Conservation (phyloP, 2,888 invertebrate species). For the Epinotia demarniana region DNA sequence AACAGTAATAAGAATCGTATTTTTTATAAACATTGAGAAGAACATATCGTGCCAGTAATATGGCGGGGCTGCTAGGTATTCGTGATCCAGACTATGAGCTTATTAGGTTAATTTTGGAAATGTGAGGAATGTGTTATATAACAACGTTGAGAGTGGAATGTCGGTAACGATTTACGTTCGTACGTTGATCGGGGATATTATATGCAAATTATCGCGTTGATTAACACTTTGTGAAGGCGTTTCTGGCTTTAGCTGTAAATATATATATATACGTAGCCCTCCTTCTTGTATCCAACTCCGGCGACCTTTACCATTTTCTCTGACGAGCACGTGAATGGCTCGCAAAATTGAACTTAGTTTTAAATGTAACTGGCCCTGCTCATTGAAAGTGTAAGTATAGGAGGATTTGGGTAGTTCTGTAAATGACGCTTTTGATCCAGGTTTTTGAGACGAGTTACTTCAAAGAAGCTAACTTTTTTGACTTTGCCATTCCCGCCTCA, state of each 20-base stretch:
- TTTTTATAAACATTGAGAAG: not conserved
- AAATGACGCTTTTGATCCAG: too few species aligned
- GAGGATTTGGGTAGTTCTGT: too few species aligned
- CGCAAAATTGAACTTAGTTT: too few species aligned
- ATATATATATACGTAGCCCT: too few species aligned
- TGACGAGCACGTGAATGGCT: too few species aligned
- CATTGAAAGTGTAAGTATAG: too few species aligned
- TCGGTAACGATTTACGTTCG: not conserved
- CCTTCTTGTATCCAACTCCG: too few species aligned
- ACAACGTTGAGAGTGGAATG: slow-evolving; percentile 15
- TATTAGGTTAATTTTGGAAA: slow-evolving; percentile 34
- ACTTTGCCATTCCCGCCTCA: too few species aligned
- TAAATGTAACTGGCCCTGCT: too few species aligned
- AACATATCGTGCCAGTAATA: slow-evolving; percentile 44
- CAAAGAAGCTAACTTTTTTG: too few species aligned
- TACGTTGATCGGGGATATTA: not conserved
- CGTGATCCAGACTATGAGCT: slow-evolving; percentile 19
- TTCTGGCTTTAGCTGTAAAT: not conserved
- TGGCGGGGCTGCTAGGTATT: slow-evolving; percentile 21
- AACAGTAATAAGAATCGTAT: not conserved
- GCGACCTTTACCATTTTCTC: too few species aligned
- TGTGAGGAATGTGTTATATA: not conserved
- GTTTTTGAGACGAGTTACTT: too few species aligned
- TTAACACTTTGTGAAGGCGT: not conserved
- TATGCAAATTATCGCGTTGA: not conserved